Percentiles rank a stretch among this genome's conserved stretches.
phyloP scores from a whole-genome alignment of 2,113 vertebrate genomes.

The Burhinus bistriatus region DNA sequence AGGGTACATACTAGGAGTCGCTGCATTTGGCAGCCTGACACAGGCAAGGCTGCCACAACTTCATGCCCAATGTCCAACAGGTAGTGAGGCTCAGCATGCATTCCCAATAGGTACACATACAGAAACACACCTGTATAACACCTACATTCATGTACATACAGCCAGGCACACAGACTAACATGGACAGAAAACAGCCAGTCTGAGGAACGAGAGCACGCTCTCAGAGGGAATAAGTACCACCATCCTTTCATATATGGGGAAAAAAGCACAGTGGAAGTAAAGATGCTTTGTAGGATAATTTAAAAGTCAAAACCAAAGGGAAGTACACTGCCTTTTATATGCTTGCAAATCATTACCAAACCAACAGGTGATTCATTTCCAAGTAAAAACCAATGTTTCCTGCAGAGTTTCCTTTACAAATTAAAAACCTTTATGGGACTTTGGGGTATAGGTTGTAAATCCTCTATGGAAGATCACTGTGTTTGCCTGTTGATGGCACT shows the following conservation, averaged over 20 bases:
- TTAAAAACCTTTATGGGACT: not conserved
- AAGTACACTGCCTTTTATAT: not conserved
- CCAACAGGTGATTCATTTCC: not conserved
- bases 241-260: not conserved
- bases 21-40: not conserved
- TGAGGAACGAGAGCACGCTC: not conserved
- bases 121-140: not conserved
- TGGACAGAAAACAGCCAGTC: not conserved
- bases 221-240: not conserved
- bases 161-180: not conserved
- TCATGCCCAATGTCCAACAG: rapidly evolving
- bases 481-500: not conserved
- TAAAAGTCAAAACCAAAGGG: not conserved
- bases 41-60: not conserved
- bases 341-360: not conserved
- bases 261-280: not conserved
- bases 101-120: not conserved
- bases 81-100: not conserved
- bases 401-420: not conserved
- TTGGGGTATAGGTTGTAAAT: not conserved
- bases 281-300: not conserved
- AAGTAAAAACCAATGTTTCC: not conserved
- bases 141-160: not conserved
- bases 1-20: not conserved
- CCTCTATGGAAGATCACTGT: not conserved